Evolutionary conservation across 2,113 vertebrate species (phyloP).

Genomic region (Rhegmatorhina hoffmannsi): DNA sequence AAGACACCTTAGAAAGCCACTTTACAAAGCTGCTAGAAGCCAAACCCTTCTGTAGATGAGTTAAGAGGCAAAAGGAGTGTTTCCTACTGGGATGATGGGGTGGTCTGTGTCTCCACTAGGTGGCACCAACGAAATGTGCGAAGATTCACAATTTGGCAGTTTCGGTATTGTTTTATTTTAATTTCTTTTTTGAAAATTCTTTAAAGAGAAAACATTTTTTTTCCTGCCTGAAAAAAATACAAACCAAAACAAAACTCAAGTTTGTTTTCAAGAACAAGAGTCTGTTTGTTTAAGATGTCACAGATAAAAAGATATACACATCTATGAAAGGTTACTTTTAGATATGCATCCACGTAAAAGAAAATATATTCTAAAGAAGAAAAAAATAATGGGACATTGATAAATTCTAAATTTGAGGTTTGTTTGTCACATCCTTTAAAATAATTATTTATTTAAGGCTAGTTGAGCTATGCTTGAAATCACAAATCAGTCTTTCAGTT

Average conservation of each 20-base stretch:
- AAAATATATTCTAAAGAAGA: not conserved
- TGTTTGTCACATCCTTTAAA: not conserved
- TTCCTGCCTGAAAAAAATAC: not conserved
- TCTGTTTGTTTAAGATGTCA: not conserved
- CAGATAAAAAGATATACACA: not conserved
- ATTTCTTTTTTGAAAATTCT: not conserved
- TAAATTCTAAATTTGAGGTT: not conserved
- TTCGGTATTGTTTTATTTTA: not conserved
- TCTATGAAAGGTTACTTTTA: not conserved
- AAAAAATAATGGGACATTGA: not conserved
- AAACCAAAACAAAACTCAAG: not conserved
- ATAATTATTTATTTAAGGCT: not conserved
- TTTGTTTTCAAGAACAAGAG: not conserved
- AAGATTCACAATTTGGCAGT: not conserved
- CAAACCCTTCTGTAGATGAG: fast-evolving
- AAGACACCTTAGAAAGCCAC: not conserved
- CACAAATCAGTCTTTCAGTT: not conserved
- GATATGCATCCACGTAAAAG: not conserved
- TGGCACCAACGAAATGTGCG: constrained; percentile 42
- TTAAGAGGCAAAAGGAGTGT: not conserved
- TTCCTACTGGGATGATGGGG: not conserved
- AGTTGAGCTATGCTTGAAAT: not conserved
- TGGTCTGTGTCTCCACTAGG: not conserved
- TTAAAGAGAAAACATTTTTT: not conserved
- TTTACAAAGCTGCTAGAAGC: not conserved